These are phyloP conservation scores for Dendrolimus houi DNA, from an alignment of 2,888 invertebrate genomes.

Conservation along the genomic window DNA sequence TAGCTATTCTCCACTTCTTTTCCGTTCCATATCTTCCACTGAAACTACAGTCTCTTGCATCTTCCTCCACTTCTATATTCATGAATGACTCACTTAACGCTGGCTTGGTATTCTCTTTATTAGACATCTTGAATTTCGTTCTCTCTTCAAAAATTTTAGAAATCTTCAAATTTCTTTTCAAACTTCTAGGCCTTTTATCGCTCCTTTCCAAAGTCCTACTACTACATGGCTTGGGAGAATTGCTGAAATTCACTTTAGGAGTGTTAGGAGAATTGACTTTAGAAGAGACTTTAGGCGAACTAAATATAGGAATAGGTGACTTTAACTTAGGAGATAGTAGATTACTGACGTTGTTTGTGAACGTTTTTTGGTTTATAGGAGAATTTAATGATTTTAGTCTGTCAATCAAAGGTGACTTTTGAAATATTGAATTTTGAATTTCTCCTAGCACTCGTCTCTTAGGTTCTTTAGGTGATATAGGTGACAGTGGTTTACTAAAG, in stretches of 20 bases:
- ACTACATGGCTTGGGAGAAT: neutral
- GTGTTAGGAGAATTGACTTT: neutral
- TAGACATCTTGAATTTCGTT: conserved; percentile 45
- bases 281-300: neutral
- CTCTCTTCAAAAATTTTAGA: conserved; percentile 53
- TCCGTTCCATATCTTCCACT: conserved; percentile 32
- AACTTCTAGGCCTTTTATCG: conserved; percentile 5
- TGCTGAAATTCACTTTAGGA: neutral
- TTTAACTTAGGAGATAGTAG: neutral
- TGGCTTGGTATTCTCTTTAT: conserved; percentile 46
- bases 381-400: conserved; percentile 25
- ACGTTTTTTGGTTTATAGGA: conserved; percentile 8
- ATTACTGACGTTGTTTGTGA: neutral
- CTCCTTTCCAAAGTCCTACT: neutral
- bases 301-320: neutral
- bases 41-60: conserved; percentile 53
- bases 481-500: conserved; percentile 42
- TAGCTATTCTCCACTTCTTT: conserved; percentile 43
- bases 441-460: conserved; percentile 56
- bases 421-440: conserved; percentile 14
- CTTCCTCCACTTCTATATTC: conserved; percentile 55
- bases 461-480: conserved; percentile 34
- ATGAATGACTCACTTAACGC: conserved; percentile 35
- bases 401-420: conserved; percentile 35
- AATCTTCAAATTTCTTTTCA: conserved; percentile 38